Conservation (phyloP, 2,113 vertebrate species). For the Chamaea fasciata region DNA sequence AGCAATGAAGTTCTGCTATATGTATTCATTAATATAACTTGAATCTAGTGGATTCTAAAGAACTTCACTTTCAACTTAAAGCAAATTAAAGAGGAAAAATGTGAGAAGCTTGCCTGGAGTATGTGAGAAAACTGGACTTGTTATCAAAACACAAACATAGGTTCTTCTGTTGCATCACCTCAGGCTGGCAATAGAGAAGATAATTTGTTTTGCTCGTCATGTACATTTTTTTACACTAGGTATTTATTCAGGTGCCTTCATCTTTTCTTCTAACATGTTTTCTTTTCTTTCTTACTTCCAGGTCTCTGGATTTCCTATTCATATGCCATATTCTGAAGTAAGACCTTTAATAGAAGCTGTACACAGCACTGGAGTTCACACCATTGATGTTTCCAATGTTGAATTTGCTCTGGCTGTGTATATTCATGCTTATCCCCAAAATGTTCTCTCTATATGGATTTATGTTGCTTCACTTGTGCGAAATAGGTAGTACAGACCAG, state of each 20-base stretch:
- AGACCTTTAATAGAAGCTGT: slow-evolving; percentile 86
- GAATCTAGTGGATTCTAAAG: not conserved
- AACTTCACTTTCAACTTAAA: not conserved
- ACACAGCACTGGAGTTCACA: slow-evolving; percentile 91
- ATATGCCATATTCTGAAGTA: slow-evolving; percentile 90
- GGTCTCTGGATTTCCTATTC: slow-evolving; percentile 95
- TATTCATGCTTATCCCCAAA: slow-evolving; percentile 89
- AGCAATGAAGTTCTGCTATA: not conserved
- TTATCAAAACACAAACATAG: not conserved
- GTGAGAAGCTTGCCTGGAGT: not conserved
- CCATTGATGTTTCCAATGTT: slow-evolving; percentile 76
- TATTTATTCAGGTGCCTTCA: not conserved
- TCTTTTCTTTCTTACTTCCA: slow-evolving; percentile 27
- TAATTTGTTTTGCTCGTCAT: not conserved
- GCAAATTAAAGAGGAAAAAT: not conserved
- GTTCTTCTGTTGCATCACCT: not conserved
- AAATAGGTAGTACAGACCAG: slow-evolving; percentile 36
- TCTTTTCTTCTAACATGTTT: not conserved
- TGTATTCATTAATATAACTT: not conserved
- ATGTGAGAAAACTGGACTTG: not conserved
- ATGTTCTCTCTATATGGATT: slow-evolving; percentile 91
- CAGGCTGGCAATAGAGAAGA: not conserved
- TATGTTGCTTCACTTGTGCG: slow-evolving; percentile 91
- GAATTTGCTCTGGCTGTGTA: slow-evolving; percentile 96
- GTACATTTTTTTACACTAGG: not conserved